Evolutionary conservation across 2,797 vertebrate species (phyloP).

Genomic region (Myiotriccus ornatus): DNA sequence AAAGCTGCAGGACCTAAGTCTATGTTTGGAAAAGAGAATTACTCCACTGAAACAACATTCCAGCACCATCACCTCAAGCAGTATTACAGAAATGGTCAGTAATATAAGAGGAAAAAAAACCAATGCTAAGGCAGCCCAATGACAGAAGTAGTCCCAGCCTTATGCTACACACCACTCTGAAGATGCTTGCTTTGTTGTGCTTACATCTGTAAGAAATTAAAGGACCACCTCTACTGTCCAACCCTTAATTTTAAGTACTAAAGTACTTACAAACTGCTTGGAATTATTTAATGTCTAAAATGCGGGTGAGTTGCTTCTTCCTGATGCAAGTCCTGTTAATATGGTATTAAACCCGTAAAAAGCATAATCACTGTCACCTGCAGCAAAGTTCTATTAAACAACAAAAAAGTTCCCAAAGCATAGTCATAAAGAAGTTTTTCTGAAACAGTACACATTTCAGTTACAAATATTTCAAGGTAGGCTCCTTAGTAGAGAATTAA

Average conservation of each 20-base stretch:
- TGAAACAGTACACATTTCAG: neutral
- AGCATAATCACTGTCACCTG: neutral
- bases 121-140: fast-evolving
- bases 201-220: neutral
- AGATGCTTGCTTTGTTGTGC: neutral
- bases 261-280: neutral
- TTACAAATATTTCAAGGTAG: neutral
- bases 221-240: neutral
- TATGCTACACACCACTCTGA: neutral
- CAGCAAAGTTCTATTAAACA: neutral
- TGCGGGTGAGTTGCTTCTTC: neutral
- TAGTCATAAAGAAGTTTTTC: neutral
- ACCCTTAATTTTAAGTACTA: neutral
- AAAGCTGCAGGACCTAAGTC: neutral
- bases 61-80: neutral
- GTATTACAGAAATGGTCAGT: neutral
- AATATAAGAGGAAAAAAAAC: neutral
- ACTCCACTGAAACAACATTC: neutral
- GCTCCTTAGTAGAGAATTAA: neutral
- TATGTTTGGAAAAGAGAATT: fast-evolving
- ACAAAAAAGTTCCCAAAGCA: neutral
- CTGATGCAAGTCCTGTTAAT: neutral
- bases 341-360: neutral
- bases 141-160: neutral
- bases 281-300: neutral